Conservation (phyloP, 1,140 invertebrate species). For the Phortica variegata region DNA sequence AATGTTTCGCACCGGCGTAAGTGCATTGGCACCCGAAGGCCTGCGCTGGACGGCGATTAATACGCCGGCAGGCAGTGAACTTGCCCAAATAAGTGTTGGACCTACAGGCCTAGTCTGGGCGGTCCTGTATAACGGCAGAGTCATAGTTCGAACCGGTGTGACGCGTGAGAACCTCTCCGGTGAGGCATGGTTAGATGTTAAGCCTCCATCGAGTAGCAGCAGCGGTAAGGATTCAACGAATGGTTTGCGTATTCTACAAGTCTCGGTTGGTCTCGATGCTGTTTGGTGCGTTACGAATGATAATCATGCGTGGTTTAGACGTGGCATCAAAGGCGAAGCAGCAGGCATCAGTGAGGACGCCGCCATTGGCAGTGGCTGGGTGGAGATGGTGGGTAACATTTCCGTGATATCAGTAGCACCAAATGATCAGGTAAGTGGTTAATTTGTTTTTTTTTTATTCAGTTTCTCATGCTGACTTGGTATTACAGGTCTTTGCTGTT, state of each 20-base stretch:
- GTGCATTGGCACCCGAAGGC: slow-evolving; percentile 79
- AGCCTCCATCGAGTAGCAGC: slow-evolving; percentile 63
- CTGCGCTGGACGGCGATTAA: slow-evolving; percentile 76
- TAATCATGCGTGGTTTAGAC: slow-evolving; percentile 85
- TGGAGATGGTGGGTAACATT: slow-evolving; percentile 83
- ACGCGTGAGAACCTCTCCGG: slow-evolving; percentile 73
- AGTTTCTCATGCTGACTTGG: slow-evolving; percentile 1
- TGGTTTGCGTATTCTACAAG: slow-evolving; percentile 69
- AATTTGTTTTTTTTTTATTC: slow-evolving; percentile 6
- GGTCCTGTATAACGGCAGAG: slow-evolving; percentile 76
- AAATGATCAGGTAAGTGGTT: slow-evolving; percentile 71
- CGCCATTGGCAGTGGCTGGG: slow-evolving; percentile 76
- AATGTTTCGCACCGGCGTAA: slow-evolving; percentile 81
- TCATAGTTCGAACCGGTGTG: slow-evolving; percentile 75
- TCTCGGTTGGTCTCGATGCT: slow-evolving; percentile 80
- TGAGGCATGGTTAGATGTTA: slow-evolving; percentile 78
- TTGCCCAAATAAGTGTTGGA: slow-evolving; percentile 80
- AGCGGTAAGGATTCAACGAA: slow-evolving; percentile 31
- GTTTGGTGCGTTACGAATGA: slow-evolving; percentile 87
- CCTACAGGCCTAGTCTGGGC: slow-evolving; percentile 84
- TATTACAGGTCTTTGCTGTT: slow-evolving; percentile 64
- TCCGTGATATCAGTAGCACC: slow-evolving; percentile 77
- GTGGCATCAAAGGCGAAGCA: slow-evolving; percentile 75
- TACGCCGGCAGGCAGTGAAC: slow-evolving; percentile 73
- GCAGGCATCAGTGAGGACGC: slow-evolving; percentile 70